Evolutionary conservation across 1,140 invertebrate species (phyloP).

Genomic region (Brachionus koreanus): DNA sequence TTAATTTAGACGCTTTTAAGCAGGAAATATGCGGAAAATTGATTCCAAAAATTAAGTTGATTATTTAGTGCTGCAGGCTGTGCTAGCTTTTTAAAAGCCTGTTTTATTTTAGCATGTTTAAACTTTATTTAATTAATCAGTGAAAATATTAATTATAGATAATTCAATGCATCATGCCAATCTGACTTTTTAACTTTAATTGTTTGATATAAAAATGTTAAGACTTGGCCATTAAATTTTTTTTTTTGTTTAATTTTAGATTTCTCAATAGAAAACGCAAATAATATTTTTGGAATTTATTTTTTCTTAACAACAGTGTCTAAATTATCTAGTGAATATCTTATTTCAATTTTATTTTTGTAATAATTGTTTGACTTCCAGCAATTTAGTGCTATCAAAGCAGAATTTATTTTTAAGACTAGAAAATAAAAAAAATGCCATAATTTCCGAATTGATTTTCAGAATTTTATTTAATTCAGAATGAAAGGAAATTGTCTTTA

Average conservation of each 20-base stretch:
- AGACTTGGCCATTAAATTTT: not conserved
- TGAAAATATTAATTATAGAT: not conserved
- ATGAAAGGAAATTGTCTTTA: too few relatives aligned
- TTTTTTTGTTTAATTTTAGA: not conserved
- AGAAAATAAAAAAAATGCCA: too few relatives aligned
- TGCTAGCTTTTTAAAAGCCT: not conserved
- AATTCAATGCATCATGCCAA: slow-evolving; percentile 7
- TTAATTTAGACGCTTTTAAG: not conserved
- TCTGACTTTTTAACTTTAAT: not conserved
- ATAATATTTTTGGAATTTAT: too few relatives aligned
- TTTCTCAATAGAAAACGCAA: too few relatives aligned
- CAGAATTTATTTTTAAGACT: too few relatives aligned
- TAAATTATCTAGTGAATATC: too few relatives aligned
- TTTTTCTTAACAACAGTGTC: too few relatives aligned
- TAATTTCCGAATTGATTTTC: too few relatives aligned
- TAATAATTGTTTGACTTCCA: too few relatives aligned
- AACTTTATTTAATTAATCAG: not conserved
- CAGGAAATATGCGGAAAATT: not conserved
- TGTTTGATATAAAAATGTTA: not conserved
- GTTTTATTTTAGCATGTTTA: not conserved
- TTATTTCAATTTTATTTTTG: too few relatives aligned
- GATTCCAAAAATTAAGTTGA: not conserved
- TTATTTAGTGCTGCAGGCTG: not conserved
- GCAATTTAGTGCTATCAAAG: too few relatives aligned
- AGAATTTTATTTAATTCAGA: too few relatives aligned